phyloP scores from a whole-genome alignment of 2,113 vertebrate species.

The Malurus alboscapulatus region DNA sequence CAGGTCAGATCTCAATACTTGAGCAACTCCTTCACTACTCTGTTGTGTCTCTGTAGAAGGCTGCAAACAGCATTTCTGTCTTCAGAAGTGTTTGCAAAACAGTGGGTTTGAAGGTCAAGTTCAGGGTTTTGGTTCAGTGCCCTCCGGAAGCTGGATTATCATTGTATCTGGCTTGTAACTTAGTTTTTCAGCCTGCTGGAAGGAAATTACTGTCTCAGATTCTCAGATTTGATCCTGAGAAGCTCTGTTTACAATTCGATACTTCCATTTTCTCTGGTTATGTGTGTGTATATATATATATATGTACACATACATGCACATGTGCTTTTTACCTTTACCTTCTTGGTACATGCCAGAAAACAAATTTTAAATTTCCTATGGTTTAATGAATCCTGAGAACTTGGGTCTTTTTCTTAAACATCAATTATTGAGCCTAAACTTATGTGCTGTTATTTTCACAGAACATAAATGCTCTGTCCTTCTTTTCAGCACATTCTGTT shows the following conservation, averaged over 20 bases:
- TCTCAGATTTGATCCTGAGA: neutral
- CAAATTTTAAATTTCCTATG: neutral
- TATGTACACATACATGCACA: accelerated
- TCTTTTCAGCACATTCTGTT: neutral
- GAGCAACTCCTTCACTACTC: neutral
- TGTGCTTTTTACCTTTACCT: too few relatives aligned
- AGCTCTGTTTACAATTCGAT: neutral
- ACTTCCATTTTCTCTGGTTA: neutral
- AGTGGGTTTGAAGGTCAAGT: neutral
- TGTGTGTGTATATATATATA: accelerated
- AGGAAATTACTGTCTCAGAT: neutral
- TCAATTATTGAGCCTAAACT: neutral
- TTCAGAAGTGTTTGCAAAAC: neutral
- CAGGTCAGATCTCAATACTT: neutral
- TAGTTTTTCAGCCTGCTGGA: neutral
- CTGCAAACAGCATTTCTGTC: neutral
- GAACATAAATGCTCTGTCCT: neutral
- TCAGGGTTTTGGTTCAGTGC: neutral
- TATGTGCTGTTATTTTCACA: neutral
- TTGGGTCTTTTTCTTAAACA: neutral
- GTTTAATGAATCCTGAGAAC: neutral
- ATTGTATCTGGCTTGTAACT: neutral
- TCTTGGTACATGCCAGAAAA: neutral
- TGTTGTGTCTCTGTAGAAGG: neutral
- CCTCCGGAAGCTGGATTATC: neutral